Evolutionary conservation across 1,140 invertebrate genomes (phyloP).

Genomic region (Oppia nitens): DNA sequence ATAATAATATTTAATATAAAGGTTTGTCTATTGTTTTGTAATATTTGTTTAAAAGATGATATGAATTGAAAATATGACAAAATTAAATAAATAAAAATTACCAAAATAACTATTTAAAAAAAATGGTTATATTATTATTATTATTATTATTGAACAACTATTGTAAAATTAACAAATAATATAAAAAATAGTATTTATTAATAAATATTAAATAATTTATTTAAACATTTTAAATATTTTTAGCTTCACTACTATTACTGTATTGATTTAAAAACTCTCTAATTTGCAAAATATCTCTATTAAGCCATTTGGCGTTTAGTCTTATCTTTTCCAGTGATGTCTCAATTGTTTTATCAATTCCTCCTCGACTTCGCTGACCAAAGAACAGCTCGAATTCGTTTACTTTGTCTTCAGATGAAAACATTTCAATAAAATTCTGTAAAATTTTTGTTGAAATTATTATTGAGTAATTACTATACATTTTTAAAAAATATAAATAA

Average conservation of each 20-base stretch:
- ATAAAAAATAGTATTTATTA: too few relatives aligned
- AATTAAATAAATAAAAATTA: too few relatives aligned
- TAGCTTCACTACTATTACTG: neutral
- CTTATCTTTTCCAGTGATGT: slow-evolving; percentile 49
- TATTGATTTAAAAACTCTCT: neutral
- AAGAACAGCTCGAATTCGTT: slow-evolving; percentile 71
- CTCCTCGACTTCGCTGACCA: slow-evolving; percentile 47
- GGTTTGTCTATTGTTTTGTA: too few relatives aligned
- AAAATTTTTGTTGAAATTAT: neutral
- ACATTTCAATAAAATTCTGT: slow-evolving; percentile 64
- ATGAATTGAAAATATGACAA: too few relatives aligned
- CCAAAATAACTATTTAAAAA: too few relatives aligned
- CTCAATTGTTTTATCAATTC: slow-evolving; percentile 63
- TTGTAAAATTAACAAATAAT: too few relatives aligned
- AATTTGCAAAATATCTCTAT: neutral
- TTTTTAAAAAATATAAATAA: too few relatives aligned
- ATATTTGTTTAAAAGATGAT: too few relatives aligned
- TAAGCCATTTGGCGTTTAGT: neutral
- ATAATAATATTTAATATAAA: too few relatives aligned
- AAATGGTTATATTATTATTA: too few relatives aligned
- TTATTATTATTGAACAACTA: too few relatives aligned
- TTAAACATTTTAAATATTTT: too few relatives aligned
- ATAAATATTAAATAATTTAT: neutral
- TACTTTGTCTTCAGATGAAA: slow-evolving; percentile 58
- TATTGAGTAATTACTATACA: slow-evolving; percentile 26